phyloP scores from a whole-genome alignment of 2,113 vertebrate species.

The Campylorhamphus procurvoides region DNA sequence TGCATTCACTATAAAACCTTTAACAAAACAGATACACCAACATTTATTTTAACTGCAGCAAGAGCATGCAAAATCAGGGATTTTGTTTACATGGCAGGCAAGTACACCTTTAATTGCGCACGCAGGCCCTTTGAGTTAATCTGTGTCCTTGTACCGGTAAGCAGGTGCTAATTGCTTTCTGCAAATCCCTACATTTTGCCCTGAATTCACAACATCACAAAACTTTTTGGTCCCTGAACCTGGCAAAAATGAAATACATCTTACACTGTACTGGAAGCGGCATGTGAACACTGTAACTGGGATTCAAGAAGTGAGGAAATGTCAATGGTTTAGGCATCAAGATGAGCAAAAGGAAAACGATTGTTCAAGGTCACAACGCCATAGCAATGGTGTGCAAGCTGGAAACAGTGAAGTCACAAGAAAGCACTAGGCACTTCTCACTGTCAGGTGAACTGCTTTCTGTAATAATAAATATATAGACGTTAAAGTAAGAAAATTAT shows the following conservation, averaged over 20 bases:
- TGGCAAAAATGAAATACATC: neutral
- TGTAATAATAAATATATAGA: constrained; percentile 7
- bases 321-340: neutral
- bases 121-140: neutral
- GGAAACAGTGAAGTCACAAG: constrained; percentile 23
- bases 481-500: constrained; percentile 26
- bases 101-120: neutral
- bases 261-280: neutral
- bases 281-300: neutral
- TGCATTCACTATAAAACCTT: neutral
- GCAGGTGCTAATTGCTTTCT: neutral
- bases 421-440: neutral
- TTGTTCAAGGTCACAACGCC: neutral
- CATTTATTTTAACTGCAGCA: neutral
- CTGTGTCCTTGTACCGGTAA: neutral
- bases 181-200: neutral
- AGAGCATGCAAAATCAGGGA: neutral
- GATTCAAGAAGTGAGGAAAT: neutral
- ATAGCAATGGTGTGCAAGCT: neutral
- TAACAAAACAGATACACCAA: neutral
- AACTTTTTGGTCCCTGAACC: neutral
- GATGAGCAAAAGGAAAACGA: constrained; percentile 14
- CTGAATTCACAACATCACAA: neutral
- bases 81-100: neutral
- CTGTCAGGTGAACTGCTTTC: neutral